Percentiles rank a stretch among this genome's conserved stretches.
These are phyloP conservation scores for Hirtodrosophila histrioides DNA, from an alignment of 2,888 invertebrate genomes.

Conservation along the genomic window DNA sequence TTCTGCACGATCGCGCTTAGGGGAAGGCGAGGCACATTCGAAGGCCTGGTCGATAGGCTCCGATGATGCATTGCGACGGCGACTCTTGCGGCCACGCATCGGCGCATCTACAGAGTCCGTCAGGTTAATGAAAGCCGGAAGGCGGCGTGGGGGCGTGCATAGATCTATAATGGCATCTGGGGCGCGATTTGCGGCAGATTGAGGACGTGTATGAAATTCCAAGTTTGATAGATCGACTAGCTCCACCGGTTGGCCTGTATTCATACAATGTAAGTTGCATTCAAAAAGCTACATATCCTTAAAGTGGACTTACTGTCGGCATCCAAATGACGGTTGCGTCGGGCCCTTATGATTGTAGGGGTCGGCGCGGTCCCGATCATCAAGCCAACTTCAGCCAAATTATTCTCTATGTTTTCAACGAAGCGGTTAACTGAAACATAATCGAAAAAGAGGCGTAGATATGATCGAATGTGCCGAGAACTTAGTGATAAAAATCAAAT, in stretches of 20 bases:
- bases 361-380: constrained; percentile 15
- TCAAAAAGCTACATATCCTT: background rate
- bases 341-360: constrained; percentile 7
- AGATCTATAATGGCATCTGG: constrained; percentile 50
- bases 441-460: too few species aligned
- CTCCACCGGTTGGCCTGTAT: constrained; percentile 8
- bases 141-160: constrained; percentile 19
- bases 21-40: too few species aligned
- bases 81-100: background rate
- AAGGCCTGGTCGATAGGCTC: background rate
- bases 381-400: constrained; percentile 26
- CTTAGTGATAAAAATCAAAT: too few species aligned
- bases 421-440: constrained; percentile 32
- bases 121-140: background rate
- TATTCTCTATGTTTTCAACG: constrained; percentile 25
- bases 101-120: background rate
- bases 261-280: background rate
- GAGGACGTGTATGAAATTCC: background rate
- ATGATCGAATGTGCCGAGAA: too few species aligned
- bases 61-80: background rate
- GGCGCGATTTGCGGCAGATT: background rate
- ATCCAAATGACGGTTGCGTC: background rate
- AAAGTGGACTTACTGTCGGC: constrained; percentile 18
- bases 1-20: background rate
- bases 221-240: constrained; percentile 28